Evolutionary conservation across 2,797 vertebrate species (phyloP).

Genomic region (Amphiprion clarkii): DNA sequence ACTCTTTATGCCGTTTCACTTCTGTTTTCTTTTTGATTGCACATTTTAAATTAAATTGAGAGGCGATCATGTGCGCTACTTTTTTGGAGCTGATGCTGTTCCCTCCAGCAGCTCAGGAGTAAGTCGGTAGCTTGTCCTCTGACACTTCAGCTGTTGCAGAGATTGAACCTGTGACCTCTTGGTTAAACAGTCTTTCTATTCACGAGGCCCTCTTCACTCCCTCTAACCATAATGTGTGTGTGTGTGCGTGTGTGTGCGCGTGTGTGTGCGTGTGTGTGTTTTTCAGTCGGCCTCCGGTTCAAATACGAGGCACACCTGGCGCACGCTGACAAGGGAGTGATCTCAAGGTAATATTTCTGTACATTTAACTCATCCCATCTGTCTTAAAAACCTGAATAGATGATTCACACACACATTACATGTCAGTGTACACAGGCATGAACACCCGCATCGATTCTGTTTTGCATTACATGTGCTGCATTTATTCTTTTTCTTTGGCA

Average conservation of each 20-base stretch:
- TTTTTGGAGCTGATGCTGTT: neutral
- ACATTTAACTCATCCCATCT: neutral
- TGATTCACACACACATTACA: neutral
- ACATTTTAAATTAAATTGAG: neutral
- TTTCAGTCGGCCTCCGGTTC: constrained; percentile 53
- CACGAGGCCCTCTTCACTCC: constrained; percentile 27
- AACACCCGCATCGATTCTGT: neutral
- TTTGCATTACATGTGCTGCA: neutral
- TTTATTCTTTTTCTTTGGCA: neutral
- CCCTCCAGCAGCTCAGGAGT: constrained; percentile 23
- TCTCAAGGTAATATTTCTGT: constrained; percentile 62
- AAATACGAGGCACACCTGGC: constrained; percentile 35
- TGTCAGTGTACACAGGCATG: neutral
- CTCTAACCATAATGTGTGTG: constrained; percentile 38
- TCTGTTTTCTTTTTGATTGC: too few relatives aligned
- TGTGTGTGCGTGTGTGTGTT: constrained; percentile 57
- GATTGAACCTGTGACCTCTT: constrained; percentile 64
- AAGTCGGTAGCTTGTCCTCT: constrained; percentile 34
- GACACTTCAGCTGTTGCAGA: constrained; percentile 60
- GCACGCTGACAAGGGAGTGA: constrained; percentile 6
- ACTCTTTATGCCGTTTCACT: too few relatives aligned
- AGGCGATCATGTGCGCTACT: neutral
- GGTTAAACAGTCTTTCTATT: constrained; percentile 65
- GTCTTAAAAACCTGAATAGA: neutral
- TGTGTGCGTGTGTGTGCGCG: constrained; percentile 41